Evolutionary conservation across 2,113 vertebrate species (phyloP), one percentile per base, ranked within the genome.

Genomic region (Grammomys dolichurus): DNA sequence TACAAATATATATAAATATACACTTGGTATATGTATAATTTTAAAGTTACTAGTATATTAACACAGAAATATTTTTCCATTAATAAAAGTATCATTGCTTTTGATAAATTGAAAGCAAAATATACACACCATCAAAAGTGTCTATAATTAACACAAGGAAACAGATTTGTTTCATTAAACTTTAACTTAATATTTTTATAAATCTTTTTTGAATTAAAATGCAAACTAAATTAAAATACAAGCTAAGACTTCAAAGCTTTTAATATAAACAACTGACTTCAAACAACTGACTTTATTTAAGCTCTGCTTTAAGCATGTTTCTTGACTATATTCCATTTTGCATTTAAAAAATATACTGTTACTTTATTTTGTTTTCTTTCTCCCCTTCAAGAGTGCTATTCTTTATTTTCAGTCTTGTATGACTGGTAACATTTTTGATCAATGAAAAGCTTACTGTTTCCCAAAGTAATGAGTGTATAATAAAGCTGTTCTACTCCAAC

Each of bases 401-500:
- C 91, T 97, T 97, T 70, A 97, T 89, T 97, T 98, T 97, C 96
- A 97, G 20, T 95, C 95, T 98, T 97, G 54, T 97, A 85, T 93
- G 92, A 97, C 98, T 97, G 97, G 97, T 98, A 98, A 98, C 93
- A 95, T 95, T 98, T 97, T 97, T 78, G 91, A 98, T 98, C 91
- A 81, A 96, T 96, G 93, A 97, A 98, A 98, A 98, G 69, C 78
- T 92, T 98, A 90, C 92, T 86, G 90, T 89, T 98, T 97, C 98
- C 73, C 93, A 98, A 99, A 98, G 91, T 98, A 98, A 98, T 97
- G 94, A 70, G 76, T 91, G 94, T 95, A 51, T 95, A 98, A 97
- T 98, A 98, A 98, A 99, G 81, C 95, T 98, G 90, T 94, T 97
- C 93, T 97, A 94, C 92, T 98, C 96, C 92, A 98, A 97, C 97